Conservation (phyloP, 2,113 vertebrate genomes). For the Otolemur garnettii region DNA sequence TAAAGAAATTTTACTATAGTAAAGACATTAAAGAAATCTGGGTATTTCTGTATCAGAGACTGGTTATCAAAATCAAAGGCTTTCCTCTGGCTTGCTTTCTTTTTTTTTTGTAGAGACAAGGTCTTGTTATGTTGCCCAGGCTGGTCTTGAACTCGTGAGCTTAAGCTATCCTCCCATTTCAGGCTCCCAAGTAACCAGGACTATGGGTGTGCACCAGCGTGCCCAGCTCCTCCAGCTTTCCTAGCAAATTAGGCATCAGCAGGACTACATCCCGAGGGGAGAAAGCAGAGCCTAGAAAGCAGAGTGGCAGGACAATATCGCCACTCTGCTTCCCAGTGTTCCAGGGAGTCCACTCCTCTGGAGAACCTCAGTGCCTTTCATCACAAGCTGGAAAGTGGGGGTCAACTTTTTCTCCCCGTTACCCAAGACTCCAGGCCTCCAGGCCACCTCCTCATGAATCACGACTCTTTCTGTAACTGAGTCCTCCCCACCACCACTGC, state of each 20-base stretch:
- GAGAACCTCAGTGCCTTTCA: not conserved
- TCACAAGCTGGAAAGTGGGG: not conserved
- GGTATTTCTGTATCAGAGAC: not conserved
- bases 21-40: not conserved
- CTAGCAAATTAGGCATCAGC: not conserved
- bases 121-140: no score
- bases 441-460: not conserved
- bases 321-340: not conserved
- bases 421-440: no score
- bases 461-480: not conserved
- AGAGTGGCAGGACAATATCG: no score
- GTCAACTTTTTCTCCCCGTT: not conserved
- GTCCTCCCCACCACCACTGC: accelerated
- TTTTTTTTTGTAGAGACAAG: no score
- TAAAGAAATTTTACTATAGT: not conserved
- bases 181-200: no score
- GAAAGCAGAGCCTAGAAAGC: no score
- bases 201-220: no score
- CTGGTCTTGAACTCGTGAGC: no score
- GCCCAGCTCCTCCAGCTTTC: not conserved
- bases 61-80: not conserved
- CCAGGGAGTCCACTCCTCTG: not conserved
- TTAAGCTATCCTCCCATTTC: no score
- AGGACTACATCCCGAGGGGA: not conserved
- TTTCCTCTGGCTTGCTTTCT: not conserved